Evolutionary conservation across 64 coral and sea anemone genomes (phyloP), one percentile per base, ranked within the genome.

Genomic region (Acropora tenuis): DNA sequence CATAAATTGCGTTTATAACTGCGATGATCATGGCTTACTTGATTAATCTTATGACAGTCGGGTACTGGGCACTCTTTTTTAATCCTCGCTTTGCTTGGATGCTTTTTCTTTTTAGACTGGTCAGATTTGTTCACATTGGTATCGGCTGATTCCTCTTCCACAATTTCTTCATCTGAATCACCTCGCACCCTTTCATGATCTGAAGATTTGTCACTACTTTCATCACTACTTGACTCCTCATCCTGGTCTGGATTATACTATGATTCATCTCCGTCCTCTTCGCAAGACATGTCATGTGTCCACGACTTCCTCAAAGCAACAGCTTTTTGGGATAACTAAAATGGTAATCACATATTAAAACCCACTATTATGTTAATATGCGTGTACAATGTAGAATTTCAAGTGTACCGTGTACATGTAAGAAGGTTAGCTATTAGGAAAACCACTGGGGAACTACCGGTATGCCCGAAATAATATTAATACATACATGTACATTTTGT

Each of bases 201-300:
- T 55, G 78, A 80, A 55, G 78, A 30, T 80, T 55, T 80, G 50
- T 55, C 78, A 80, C 78, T 30, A 80, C 78, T 80, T 80, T 59
- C 78, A 55, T 80, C 78, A 80, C 78, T 80, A 80, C 78, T 80
- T 80, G 78, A 80, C 78, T 50, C 44, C 44, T 80, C 78, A 55
- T 80, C 78, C 78, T 80, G 76, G 76, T 48, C 78, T 80, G 78
- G 15, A 80, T 80, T 18, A 80, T 80, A 59, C 78, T 80, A 48
- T 80, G 78, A 80, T 80, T 80, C 78, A 80, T 80, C 78, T 80
- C 78, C 78, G n/a, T 80, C 78, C 78, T 80, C 78, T 80, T 80
- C 78, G 49, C 78, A 5, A 55, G 78, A 80, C 50, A 80, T 80
- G 48, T 55, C 49, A 80, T 80, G 78, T 80, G 48, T 80, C 78